Evolutionary conservation across 1,140 invertebrate species (phyloP).

Genomic region (Cyphomyrmex costatus): DNA sequence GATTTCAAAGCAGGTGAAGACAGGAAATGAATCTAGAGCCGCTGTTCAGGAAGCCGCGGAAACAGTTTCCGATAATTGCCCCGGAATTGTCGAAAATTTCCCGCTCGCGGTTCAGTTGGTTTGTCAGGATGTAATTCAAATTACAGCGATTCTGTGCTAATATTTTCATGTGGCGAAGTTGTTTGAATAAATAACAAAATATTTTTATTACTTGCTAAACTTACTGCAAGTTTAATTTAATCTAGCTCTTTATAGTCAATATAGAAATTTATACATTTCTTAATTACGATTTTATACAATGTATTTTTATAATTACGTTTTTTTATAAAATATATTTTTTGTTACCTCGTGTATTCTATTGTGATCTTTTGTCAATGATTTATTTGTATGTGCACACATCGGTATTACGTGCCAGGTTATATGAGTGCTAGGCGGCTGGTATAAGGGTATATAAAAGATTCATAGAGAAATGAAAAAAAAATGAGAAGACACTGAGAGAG

Average conservation of each 20-base stretch:
- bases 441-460: conserved; percentile 37
- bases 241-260: neutral
- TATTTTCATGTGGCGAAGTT: neutral
- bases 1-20: conserved; percentile 68
- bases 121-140: conserved; percentile 54
- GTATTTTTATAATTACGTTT: neutral
- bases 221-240: neutral
- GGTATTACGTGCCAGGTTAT: neutral
- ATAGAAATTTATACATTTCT: neutral
- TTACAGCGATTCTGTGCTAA: conserved; percentile 30
- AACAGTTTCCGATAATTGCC: conserved; percentile 69
- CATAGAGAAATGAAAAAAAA: conserved; percentile 24
- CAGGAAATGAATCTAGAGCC: conserved; percentile 71
- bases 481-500: conserved; percentile 16
- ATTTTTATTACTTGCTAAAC: conserved; percentile 1
- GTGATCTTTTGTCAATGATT: conserved; percentile 7
- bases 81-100: conserved; percentile 67
- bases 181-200: neutral
- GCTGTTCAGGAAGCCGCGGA: conserved; percentile 66
- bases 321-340: neutral
- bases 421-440: too few species aligned
- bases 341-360: neutral
- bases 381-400: neutral
- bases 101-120: neutral
- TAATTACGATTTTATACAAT: neutral